These are phyloP conservation scores for Phaedon cochleariae DNA, from an alignment of 2,888 invertebrate species.

Conservation along the genomic window DNA sequence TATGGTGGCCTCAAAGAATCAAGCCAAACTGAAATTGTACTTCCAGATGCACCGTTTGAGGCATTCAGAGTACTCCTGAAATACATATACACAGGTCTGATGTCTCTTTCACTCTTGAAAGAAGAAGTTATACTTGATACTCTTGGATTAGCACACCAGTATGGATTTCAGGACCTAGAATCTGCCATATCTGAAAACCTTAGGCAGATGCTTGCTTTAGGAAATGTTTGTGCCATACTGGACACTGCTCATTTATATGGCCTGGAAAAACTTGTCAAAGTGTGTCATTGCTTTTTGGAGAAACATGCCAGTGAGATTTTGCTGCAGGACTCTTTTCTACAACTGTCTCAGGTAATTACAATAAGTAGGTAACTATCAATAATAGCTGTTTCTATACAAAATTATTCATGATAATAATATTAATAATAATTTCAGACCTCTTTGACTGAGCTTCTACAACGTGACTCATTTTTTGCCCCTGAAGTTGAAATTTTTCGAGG, in stretches of 20 bases:
- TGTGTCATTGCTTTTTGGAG: slow-evolving; percentile 92
- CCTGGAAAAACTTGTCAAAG: slow-evolving; percentile 72
- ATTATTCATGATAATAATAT: not conserved
- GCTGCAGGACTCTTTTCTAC: slow-evolving; percentile 82
- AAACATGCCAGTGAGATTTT: slow-evolving; percentile 87
- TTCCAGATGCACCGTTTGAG: slow-evolving; percentile 82
- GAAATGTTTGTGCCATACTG: slow-evolving; percentile 94
- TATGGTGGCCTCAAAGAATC: slow-evolving; percentile 83
- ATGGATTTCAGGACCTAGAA: slow-evolving; percentile 93
- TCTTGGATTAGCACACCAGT: slow-evolving; percentile 91
- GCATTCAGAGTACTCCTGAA: slow-evolving; percentile 90
- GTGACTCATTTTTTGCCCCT: slow-evolving; percentile 96
- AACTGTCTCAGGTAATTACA: slow-evolving; percentile 78
- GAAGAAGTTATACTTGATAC: slow-evolving; percentile 77
- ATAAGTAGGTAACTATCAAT: not conserved
- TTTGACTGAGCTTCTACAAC: slow-evolving; percentile 82
- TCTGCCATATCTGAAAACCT: slow-evolving; percentile 92
- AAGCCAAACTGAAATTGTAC: slow-evolving; percentile 79
- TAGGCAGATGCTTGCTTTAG: slow-evolving; percentile 83
- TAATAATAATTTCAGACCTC: slow-evolving; percentile 68
- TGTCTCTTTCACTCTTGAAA: slow-evolving; percentile 72
- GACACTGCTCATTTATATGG: slow-evolving; percentile 87
- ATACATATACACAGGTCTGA: slow-evolving; percentile 92
- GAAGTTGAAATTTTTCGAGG: slow-evolving; percentile 96
- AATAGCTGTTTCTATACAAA: too few relatives aligned